Evolutionary conservation across 2,113 vertebrate species (phyloP).

Genomic region (Leiothrix lutea): DNA sequence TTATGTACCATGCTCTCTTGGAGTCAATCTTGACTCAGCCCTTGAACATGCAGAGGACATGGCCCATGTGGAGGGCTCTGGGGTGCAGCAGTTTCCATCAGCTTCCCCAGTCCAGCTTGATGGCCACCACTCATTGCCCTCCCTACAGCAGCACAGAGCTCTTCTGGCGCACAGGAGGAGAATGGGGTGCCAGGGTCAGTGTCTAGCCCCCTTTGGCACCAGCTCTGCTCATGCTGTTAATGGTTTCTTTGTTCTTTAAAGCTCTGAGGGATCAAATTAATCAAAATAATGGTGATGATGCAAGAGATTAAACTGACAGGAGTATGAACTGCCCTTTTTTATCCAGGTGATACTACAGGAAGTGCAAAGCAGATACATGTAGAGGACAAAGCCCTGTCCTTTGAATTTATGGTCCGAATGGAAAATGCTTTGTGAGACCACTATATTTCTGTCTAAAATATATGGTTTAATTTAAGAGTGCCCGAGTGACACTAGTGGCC

Average conservation of each 20-base stretch:
- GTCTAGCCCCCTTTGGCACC: neutral
- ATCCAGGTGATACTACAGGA: neutral
- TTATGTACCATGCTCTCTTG: neutral
- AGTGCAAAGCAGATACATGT: neutral
- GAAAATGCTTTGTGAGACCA: neutral
- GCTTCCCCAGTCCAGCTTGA: fast-evolving
- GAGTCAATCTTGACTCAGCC: neutral
- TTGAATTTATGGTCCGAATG: neutral
- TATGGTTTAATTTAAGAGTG: constrained; percentile 34
- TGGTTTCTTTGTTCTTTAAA: neutral
- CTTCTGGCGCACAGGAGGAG: neutral
- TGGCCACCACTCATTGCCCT: fast-evolving
- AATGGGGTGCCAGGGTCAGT: fast-evolving
- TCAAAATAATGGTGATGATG: neutral
- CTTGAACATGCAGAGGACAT: neutral
- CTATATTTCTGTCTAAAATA: neutral
- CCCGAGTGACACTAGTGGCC: neutral
- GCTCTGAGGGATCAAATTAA: neutral
- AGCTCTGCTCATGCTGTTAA: neutral
- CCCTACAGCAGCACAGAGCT: neutral
- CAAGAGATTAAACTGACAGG: neutral
- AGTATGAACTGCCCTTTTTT: neutral
- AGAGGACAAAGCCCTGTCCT: neutral
- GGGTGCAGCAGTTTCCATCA: neutral
- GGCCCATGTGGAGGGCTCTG: neutral